Evolutionary conservation across 2,888 invertebrate genomes (phyloP), one percentile per base, ranked within the genome.

Genomic region (Ceramica pisi): DNA sequence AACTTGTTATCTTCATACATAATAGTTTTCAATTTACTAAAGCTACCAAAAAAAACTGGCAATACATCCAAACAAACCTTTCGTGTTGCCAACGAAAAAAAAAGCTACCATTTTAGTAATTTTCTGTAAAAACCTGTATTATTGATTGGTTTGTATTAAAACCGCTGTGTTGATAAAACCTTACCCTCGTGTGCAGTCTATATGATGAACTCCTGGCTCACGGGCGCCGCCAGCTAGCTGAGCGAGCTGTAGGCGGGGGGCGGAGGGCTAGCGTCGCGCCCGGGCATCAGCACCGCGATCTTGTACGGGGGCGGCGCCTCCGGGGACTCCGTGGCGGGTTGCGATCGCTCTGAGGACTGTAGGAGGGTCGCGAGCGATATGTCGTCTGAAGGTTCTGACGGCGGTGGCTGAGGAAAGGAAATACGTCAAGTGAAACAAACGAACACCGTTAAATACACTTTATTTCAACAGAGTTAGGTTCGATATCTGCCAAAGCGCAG

Each of bases 281-380:
- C 90, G 50, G 98, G 97, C 89, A 98, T 97, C 83, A 98, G 94
- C 87, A 98, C 97, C 53, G 98, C 98, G 94, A 98, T 97, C 94
- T 98, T 98, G 96, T 98, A 98, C 14, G 98, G 98, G n/a, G 98
- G 98, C 26, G 98, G 97, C 59, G 97, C 96, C 85, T 96, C 92
- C 4, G 83, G 84, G 21, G 81, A 84, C 65, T 81, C 84, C 23
- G 81, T 73, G 12, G 69, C 66, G 71, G 82, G 65, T 19, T 75
- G 79, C 59, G 84, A 83, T 61, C 90, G 91, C 76, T 89, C 90
- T 10, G 89, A 88, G 5, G 91, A 81, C 38, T 85, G 91, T 21
- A 93, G 90, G 21, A 93, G 87, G 3, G 93, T 90, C 38, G 92
- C 90, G 35, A 94, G 89, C 1, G 93, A 92, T 74, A 94, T 91